Conservation (phyloP, 2,888 invertebrate species). For the Druceiella hillmani region DNA sequence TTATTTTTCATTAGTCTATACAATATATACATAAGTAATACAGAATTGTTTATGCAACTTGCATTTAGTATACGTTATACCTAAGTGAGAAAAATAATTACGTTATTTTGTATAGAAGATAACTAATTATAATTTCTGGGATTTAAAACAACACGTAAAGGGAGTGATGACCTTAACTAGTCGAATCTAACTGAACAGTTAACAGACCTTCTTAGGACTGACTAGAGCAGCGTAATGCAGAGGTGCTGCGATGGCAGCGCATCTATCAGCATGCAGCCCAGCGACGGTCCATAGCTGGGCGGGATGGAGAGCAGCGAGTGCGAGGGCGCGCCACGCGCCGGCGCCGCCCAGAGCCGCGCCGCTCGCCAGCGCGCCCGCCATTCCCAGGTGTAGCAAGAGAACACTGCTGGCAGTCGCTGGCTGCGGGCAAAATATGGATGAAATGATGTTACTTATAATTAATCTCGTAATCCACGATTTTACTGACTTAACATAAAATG, state of each 20-base stretch:
- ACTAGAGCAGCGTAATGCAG: conserved; percentile 74
- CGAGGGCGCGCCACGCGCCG: conserved; percentile 56
- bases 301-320: conserved; percentile 64
- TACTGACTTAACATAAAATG: too few relatives aligned
- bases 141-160: too few relatives aligned
- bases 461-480: too few relatives aligned
- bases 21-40: too few relatives aligned
- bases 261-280: conserved; percentile 72
- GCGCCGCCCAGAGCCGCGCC: conserved; percentile 63
- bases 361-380: conserved; percentile 62
- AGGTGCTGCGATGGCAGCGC: conserved; percentile 75
- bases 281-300: conserved; percentile 75
- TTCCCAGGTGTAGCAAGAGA: conserved; percentile 66
- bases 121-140: too few relatives aligned
- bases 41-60: too few relatives aligned
- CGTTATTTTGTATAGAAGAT: not conserved
- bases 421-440: conserved; percentile 34
- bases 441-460: not conserved
- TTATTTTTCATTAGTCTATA: too few relatives aligned
- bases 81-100: not conserved
- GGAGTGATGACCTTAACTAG: too few relatives aligned
- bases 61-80: not conserved
- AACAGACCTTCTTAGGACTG: conserved; percentile 59
- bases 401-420: conserved; percentile 64
- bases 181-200: too few relatives aligned